Percentiles rank a stretch among this genome's conserved stretches.
Conservation (phyloP, 2,888 invertebrate genomes). For the Heliconius hortense region DNA sequence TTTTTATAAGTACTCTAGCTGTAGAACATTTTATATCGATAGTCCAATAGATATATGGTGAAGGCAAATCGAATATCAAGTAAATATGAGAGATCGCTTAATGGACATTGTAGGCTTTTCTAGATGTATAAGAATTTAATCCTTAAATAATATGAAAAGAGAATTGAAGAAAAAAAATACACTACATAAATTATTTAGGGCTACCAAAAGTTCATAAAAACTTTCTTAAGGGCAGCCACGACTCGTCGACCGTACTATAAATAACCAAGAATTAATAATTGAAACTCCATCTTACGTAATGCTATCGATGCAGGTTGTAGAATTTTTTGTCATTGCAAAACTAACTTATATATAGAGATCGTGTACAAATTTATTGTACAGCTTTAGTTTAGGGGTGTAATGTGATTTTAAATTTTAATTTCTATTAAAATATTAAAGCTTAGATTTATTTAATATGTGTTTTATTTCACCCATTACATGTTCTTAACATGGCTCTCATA, state of each 20-base stretch:
- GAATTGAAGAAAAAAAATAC: no score
- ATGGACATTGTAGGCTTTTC: background rate
- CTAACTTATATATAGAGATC: constrained; percentile 5
- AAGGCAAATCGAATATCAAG: constrained; percentile 1
- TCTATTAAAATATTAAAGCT: constrained; percentile 1
- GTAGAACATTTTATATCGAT: background rate
- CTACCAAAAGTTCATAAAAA: no score
- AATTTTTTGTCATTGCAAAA: background rate
- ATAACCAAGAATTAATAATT: background rate
- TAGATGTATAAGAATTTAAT: background rate
- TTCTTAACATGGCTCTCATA: background rate
- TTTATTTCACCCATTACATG: background rate
- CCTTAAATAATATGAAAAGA: no score
- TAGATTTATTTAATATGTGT: constrained; percentile 1
- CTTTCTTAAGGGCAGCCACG: no score
- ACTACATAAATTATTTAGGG: no score
- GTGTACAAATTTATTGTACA: constrained; percentile 11
- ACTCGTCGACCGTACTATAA: no score
- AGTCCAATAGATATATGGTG: constrained; percentile 6
- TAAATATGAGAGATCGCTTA: background rate
- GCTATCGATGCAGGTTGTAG: background rate
- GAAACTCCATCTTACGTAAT: background rate
- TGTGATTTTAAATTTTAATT: constrained; percentile 5
- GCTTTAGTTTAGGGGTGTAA: constrained; percentile 10
- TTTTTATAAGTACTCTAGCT: background rate